These are phyloP conservation scores for Tinea trinotella DNA, from an alignment of 2,888 invertebrate genomes.

Conservation along the genomic window DNA sequence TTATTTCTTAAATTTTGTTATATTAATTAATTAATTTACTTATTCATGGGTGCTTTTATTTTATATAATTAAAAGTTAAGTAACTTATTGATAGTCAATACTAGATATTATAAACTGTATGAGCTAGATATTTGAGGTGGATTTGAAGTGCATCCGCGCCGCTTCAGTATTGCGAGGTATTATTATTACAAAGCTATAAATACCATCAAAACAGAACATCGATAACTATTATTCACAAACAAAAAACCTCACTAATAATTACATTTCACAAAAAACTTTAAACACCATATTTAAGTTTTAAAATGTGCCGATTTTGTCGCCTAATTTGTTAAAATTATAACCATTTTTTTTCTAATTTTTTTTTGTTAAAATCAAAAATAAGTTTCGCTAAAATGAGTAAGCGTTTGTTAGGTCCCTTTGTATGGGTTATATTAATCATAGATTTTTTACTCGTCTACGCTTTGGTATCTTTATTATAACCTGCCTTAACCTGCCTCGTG, in stretches of 20 bases:
- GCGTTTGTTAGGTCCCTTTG: slow-evolving; percentile 44
- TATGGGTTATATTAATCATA: slow-evolving; percentile 53
- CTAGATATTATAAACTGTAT: no score
- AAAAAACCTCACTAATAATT: slow-evolving; percentile 25
- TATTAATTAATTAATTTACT: no score
- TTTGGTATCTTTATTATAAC: slow-evolving; percentile 48
- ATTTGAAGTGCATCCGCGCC: no score
- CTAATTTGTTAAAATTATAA: slow-evolving; percentile 61
- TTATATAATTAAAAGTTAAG: no score
- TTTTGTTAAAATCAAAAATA: slow-evolving; percentile 25
- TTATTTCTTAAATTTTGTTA: no score
- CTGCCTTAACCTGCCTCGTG: slow-evolving; percentile 41
- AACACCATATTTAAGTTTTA: slow-evolving; percentile 48
- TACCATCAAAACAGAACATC: no score
- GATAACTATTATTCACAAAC: background rate
- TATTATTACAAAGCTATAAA: no score
- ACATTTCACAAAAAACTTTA: slow-evolving; percentile 27
- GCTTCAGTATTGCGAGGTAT: no score
- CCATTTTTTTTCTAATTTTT: slow-evolving; percentile 30
- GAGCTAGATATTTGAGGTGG: no score
- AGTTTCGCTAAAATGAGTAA: slow-evolving; percentile 58
- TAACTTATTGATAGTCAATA: no score
- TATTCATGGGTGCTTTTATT: no score
- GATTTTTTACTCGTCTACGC: slow-evolving; percentile 34
- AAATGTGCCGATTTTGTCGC: slow-evolving; percentile 65